phyloP scores from a whole-genome alignment of 2,888 invertebrate species.

The Heliothis peltigera region DNA sequence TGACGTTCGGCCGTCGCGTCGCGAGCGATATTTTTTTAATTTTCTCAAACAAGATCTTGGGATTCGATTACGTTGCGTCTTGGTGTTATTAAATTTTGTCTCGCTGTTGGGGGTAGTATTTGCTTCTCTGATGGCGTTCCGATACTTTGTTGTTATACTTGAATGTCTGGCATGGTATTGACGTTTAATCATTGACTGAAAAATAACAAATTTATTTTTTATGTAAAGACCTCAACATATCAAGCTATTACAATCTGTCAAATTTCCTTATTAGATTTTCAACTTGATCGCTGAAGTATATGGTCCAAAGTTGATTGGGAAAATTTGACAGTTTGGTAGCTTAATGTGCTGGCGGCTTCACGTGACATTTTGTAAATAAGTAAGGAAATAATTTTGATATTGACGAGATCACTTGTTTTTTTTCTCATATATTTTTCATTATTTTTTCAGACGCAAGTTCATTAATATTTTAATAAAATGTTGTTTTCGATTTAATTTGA shows the following conservation, averaged over 20 bases:
- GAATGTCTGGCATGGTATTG: slow-evolving; percentile 23
- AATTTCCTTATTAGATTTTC: no score
- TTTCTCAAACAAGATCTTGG: slow-evolving; percentile 84
- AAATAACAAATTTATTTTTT: neutral
- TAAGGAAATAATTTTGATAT: no score
- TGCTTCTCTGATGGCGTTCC: slow-evolving; percentile 62
- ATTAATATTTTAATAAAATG: neutral
- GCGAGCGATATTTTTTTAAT: slow-evolving; percentile 87
- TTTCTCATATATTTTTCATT: neutral
- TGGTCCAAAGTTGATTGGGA: no score
- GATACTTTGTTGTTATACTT: slow-evolving; percentile 47
- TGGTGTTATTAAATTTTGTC: slow-evolving; percentile 82
- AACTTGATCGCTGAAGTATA: no score
- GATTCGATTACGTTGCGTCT: slow-evolving; percentile 84
- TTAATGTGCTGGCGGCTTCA: no score
- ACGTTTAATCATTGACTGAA: slow-evolving; percentile 19
- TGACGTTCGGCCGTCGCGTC: slow-evolving; percentile 80
- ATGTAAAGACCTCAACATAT: no score
- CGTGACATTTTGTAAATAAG: neutral
- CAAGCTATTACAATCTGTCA: no score
- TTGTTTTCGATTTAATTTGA: no score
- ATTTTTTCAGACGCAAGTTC: no score
- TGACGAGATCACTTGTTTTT: no score
- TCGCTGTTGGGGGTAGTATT: slow-evolving; percentile 70
- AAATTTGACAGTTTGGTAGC: no score